Evolutionary conservation across 2,797 vertebrate species (phyloP), one percentile per base, ranked within the genome.

Genomic region (Sebastes itinus): DNA sequence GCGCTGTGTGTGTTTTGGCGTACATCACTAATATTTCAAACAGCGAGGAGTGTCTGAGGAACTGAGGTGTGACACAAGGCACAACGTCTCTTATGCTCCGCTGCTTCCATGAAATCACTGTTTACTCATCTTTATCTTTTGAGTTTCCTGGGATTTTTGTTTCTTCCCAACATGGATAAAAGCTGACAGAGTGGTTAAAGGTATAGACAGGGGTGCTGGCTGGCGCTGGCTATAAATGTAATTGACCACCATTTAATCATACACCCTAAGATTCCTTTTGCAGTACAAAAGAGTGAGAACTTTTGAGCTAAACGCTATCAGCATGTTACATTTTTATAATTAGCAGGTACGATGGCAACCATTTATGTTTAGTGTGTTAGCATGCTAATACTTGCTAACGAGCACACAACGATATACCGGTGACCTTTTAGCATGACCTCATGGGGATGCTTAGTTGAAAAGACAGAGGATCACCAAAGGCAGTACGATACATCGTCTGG

Each of bases 1-100:
- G 64, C 82, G 46, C 72, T 25, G 64, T 82, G 64, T 80, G 76
- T 85, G 86, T 83, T 88, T 83, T 80, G 60, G 66, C 7, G 14
- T 74, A 38, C 74, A 80, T 85, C 76, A 64, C 87, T 86, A 78
- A 88, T 90, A 86, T 66, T 82, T 87, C 77, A 83, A 88, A 83
- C 38, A 60, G 86, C 63, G 52, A 42, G 38, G 38, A 76, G 83
- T 74, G 82, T 89, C 75, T 81, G 65, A 85, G 77, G 49, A 80
- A 27, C 75, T 70, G 79, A 79, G 79, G 76, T 78, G 76, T 79
- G 75, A 90, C 89, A 87, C 71, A 75, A 62, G 84, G 85, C 72
- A 78, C 84, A 62, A 9, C 28, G 75, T 83, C 71, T 86, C 68
- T 65, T 32, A 62, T 72, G 80, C 78, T 77, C 78, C 1, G 2